These are phyloP conservation scores for Nymphicus hollandicus DNA, from an alignment of 2,113 vertebrate species.

Conservation along the genomic window DNA sequence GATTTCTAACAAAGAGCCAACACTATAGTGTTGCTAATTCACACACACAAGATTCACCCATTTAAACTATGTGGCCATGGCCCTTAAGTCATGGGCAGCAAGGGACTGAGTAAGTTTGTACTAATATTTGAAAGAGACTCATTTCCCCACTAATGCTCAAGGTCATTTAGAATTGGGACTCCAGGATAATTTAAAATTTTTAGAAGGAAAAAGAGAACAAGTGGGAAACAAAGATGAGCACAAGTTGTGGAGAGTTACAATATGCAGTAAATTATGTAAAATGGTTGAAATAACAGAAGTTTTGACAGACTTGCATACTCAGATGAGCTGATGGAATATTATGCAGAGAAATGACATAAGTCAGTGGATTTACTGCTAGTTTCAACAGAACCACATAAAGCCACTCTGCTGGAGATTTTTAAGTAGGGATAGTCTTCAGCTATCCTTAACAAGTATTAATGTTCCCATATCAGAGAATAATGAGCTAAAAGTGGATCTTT, in stretches of 20 bases:
- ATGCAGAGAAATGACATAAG: not conserved
- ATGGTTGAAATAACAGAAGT: not conserved
- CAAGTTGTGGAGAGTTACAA: not conserved
- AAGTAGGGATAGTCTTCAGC: not conserved
- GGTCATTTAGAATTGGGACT: not conserved
- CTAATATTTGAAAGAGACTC: not conserved
- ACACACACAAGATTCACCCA: not conserved
- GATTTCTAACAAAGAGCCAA: not conserved
- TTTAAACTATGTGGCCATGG: not conserved
- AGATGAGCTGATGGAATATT: not conserved
- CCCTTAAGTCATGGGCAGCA: not conserved
- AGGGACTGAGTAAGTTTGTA: not conserved
- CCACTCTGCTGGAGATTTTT: not conserved
- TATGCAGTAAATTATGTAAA: not conserved
- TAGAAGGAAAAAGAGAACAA: not conserved
- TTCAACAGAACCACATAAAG: not conserved
- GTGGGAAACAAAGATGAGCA: not conserved
- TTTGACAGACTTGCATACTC: not conserved
- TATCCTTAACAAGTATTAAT: not conserved
- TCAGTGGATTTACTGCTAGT: not conserved
- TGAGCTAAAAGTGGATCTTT: not conserved
- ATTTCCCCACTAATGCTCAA: not conserved
- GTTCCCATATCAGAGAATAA: not conserved
- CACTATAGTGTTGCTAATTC: not conserved
- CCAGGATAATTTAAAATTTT: not conserved